Conservation (phyloP, 2,113 vertebrate genomes). For the Nannospalax galili region DNA sequence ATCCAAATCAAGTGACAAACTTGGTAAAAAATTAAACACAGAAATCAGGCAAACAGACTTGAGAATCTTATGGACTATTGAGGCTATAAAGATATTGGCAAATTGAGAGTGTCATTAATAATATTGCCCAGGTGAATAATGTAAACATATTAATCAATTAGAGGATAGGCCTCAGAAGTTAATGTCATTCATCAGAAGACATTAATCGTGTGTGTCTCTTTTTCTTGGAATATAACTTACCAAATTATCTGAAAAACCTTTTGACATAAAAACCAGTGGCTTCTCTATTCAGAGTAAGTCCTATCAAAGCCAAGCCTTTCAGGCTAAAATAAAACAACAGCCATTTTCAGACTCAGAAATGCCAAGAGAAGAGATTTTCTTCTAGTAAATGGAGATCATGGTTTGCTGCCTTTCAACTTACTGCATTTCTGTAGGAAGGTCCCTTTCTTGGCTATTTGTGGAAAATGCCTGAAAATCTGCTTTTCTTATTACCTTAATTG, state of each 20-base stretch:
- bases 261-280: not conserved
- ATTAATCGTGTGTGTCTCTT: not conserved
- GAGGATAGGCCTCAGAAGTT: not conserved
- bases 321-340: slow-evolving; percentile 41
- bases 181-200: not conserved
- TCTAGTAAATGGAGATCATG: slow-evolving; percentile 22
- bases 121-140: not conserved
- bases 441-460: not conserved
- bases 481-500: slow-evolving; percentile 92
- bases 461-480: slow-evolving; percentile 28
- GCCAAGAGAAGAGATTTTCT: slow-evolving; percentile 64
- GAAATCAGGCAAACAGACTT: not conserved
- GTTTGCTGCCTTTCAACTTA: slow-evolving; percentile 61
- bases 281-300: slow-evolving; percentile 3
- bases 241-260: not conserved
- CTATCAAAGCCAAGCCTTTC: not conserved
- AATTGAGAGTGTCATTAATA: not conserved
- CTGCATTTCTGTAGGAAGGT: slow-evolving; percentile 40
- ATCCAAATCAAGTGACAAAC: not conserved
- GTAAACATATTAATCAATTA: not conserved
- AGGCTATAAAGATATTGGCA: not conserved
- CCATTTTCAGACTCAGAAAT: slow-evolving; percentile 50
- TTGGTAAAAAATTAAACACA: not conserved
- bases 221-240: not conserved
- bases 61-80: not conserved